Percentiles rank a stretch among this genome's conserved stretches.
Conservation (phyloP, 2,797 vertebrate genomes). For the Kryptopterus vitreolus region DNA sequence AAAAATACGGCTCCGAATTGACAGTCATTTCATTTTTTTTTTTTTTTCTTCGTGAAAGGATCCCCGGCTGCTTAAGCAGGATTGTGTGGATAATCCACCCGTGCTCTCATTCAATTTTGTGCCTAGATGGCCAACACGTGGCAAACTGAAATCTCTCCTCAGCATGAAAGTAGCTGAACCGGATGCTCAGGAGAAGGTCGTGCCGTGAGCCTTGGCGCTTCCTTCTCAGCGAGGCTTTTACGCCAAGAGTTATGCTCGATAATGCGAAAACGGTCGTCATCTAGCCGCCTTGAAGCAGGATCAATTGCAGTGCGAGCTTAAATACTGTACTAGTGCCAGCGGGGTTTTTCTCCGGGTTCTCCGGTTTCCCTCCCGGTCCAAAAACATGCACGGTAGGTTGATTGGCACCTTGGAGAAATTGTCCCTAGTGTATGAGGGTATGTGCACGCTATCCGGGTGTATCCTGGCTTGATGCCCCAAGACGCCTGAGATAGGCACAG, state of each 20-base stretch:
- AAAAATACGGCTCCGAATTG: conserved; percentile 38
- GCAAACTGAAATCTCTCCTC: conserved; percentile 45
- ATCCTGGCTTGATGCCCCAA: too few relatives aligned
- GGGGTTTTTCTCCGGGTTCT: too few relatives aligned
- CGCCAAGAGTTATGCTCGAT: conserved; percentile 29
- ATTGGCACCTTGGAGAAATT: too few relatives aligned
- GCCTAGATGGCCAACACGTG: conserved; percentile 48
- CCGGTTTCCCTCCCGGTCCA: too few relatives aligned
- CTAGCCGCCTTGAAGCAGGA: neutral
- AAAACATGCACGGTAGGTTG: too few relatives aligned
- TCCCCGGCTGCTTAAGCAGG: conserved; percentile 53
- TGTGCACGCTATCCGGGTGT: too few relatives aligned
- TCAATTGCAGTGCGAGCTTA: too few relatives aligned
- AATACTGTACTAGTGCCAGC: too few relatives aligned
- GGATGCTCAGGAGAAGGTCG: conserved; percentile 43
- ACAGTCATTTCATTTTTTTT: conserved; percentile 52
- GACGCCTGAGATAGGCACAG: too few relatives aligned
- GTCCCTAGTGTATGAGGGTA: too few relatives aligned
- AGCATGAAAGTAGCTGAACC: conserved; percentile 34
- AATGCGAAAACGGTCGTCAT: conserved; percentile 27
- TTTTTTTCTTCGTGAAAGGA: too few relatives aligned
- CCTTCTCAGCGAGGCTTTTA: conserved; percentile 17
- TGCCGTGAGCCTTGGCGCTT: conserved; percentile 24
- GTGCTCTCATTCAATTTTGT: conserved; percentile 51
- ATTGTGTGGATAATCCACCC: conserved; percentile 53